Evolutionary conservation across 2,797 vertebrate species (phyloP).

Genomic region (Aulostomus chinensis): DNA sequence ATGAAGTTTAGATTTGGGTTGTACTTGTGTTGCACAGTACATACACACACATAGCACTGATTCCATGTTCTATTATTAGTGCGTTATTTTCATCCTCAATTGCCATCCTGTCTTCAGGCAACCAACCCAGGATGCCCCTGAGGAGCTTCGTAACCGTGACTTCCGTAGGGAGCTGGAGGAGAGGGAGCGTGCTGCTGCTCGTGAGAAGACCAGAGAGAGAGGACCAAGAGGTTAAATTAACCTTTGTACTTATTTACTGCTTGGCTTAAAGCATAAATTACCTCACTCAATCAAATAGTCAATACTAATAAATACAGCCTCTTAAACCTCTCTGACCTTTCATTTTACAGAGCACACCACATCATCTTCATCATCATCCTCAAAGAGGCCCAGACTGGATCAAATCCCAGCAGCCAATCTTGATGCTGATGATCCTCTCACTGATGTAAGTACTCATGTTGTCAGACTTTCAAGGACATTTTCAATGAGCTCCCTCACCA

Average conservation of each 20-base stretch:
- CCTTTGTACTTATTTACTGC: no score
- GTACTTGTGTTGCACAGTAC: not conserved
- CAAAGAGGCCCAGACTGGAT: conserved; percentile 95
- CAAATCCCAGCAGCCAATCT: conserved; percentile 98
- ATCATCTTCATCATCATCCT: conserved; percentile 92
- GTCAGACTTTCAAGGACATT: not conserved
- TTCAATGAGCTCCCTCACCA: not conserved
- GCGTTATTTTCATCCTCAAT: no score
- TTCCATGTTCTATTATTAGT: no score
- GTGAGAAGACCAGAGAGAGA: conserved; percentile 94
- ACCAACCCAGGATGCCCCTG: conserved; percentile 94
- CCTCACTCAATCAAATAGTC: not conserved
- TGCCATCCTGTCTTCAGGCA: no score
- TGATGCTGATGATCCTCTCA: conserved; percentile 96
- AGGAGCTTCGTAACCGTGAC: conserved; percentile 95
- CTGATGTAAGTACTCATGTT: conserved; percentile 83
- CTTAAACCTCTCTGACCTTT: no score
- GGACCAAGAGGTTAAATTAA: conserved; percentile 92
- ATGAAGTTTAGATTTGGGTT: not conserved
- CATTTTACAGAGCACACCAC: conserved; percentile 90
- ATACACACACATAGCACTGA: no score
- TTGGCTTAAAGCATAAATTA: no score
- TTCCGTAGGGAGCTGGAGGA: conserved; percentile 97
- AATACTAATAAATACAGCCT: no score
- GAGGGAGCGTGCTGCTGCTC: conserved; percentile 87